phyloP scores from a whole-genome alignment of 2,113 vertebrate species.

The Butastur rufipennis region DNA sequence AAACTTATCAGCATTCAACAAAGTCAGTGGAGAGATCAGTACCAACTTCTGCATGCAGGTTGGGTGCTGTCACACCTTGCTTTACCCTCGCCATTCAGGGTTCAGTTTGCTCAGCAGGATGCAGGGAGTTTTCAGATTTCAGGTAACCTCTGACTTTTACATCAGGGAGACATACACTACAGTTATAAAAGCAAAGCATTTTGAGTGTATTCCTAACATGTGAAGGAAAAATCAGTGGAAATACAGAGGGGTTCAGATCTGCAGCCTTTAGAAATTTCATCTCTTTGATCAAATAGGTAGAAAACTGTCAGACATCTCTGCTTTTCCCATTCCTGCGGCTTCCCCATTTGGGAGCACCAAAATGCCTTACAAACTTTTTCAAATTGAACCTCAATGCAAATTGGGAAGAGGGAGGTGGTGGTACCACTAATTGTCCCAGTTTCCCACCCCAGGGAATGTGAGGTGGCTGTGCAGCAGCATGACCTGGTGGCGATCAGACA shows the following conservation, averaged over 20 bases:
- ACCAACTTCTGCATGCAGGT: not conserved
- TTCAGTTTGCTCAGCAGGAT: not conserved
- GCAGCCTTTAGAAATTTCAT: not conserved
- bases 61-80: not conserved
- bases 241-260: not conserved
- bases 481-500: not conserved
- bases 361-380: not conserved
- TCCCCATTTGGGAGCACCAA: not conserved
- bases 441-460: not conserved
- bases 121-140: no score
- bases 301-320: not conserved
- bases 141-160: not conserved
- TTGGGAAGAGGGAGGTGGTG: not conserved
- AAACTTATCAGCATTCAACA: not conserved
- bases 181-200: not conserved
- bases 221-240: not conserved
- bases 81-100: not conserved
- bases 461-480: not conserved
- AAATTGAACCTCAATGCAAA: not conserved
- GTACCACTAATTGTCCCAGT: not conserved
- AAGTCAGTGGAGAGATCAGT: not conserved
- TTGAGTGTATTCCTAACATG: not conserved
- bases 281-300: not conserved
- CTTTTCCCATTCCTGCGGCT: not conserved
- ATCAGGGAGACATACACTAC: no score